Evolutionary conservation across 2,888 invertebrate species (phyloP).

Genomic region (Choristoneura rosaceana): DNA sequence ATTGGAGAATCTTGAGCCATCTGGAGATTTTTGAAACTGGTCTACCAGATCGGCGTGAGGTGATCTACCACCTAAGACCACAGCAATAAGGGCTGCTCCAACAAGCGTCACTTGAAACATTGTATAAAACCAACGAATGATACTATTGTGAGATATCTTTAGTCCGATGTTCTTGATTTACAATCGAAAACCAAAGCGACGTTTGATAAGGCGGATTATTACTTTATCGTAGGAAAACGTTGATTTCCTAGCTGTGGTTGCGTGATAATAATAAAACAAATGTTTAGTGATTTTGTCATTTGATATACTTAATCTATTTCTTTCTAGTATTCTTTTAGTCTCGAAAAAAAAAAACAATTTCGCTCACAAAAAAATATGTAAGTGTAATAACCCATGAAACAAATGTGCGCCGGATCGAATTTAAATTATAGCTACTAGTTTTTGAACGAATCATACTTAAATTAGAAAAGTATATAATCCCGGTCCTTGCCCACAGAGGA

Average conservation of each 20-base stretch:
- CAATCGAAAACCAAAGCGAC: not conserved
- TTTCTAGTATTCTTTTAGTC: too few relatives aligned
- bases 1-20: conserved; percentile 51
- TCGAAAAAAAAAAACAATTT: too few relatives aligned
- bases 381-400: too few relatives aligned
- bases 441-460: not conserved
- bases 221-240: not conserved
- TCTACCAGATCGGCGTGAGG: conserved; percentile 60
- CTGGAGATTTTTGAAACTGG: conserved; percentile 46
- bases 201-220: conserved; percentile 11
- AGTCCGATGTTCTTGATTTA: not conserved
- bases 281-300: not conserved
- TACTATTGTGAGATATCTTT: not conserved
- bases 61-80: conserved; percentile 53
- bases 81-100: conserved; percentile 47
- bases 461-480: conserved; percentile 29
- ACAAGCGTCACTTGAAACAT: conserved; percentile 6
- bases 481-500: not conserved
- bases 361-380: too few relatives aligned
- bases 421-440: not conserved
- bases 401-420: too few relatives aligned
- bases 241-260: not conserved
- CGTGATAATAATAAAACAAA: not conserved
- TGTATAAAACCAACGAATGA: not conserved
- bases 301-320: too few relatives aligned